Conservation (phyloP, 2,888 invertebrate species). For the Periphyllus acericola region DNA sequence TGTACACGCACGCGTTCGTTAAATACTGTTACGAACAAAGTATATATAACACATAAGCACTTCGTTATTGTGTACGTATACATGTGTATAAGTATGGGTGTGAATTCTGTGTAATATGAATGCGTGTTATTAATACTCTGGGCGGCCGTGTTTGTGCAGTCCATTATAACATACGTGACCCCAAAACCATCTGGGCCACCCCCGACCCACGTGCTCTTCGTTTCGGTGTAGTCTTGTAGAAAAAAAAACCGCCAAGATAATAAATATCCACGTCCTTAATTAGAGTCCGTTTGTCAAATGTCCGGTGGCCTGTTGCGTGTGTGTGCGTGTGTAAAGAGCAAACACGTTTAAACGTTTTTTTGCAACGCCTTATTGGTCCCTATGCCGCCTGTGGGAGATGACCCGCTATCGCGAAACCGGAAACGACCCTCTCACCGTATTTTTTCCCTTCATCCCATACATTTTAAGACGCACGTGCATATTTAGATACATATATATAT, state of each 20-base stretch:
- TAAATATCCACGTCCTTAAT: conserved; percentile 53
- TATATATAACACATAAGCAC: too few species aligned
- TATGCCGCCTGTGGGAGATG: conserved; percentile 27
- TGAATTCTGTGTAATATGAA: conserved; percentile 29
- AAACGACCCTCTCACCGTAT: conserved; percentile 20
- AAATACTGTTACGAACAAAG: conserved; percentile 8
- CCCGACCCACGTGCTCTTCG: conserved; percentile 34
- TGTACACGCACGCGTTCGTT: neutral
- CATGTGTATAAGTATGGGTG: neutral
- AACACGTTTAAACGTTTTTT: conserved; percentile 43
- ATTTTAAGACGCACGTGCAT: neutral
- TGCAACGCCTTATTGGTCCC: conserved; percentile 33
- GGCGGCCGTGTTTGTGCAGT: conserved; percentile 24
- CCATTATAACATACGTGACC: conserved; percentile 22
- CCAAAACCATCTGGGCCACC: conserved; percentile 53
- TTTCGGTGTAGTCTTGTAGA: conserved; percentile 21
- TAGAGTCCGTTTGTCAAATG: conserved; percentile 57
- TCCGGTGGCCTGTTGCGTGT: neutral
- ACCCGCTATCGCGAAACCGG: conserved; percentile 39
- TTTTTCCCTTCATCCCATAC: neutral
- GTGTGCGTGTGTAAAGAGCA: neutral
- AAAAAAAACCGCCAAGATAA: conserved; percentile 44
- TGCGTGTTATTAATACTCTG: conserved; percentile 33
- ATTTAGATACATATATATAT: neutral
- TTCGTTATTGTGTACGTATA: conserved; percentile 29